Evolutionary conservation across 2,797 vertebrate species (phyloP), one percentile per base, ranked within the genome.

Genomic region (Siniperca obscura): DNA sequence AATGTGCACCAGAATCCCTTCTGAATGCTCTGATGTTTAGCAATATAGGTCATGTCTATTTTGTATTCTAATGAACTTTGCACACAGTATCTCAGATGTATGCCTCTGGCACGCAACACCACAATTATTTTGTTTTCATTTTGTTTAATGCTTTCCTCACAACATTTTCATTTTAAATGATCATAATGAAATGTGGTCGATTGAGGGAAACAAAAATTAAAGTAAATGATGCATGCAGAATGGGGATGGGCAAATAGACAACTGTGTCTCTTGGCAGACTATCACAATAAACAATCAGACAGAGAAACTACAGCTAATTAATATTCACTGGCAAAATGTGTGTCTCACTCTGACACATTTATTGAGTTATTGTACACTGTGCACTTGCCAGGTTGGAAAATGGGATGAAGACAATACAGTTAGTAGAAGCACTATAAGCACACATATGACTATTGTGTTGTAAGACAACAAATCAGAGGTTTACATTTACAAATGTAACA

Each of bases 261-360:
- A 90, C 62, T 64, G 81, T 84, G 88, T 89, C 81, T 91, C 83
- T 83, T 88, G 86, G 87, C 89, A 87, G 91, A 87, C 81, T 84
- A 85, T 86, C 89, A 84, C 76, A 82, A 78, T 56, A 67, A 83
- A 92, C 87, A 91, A 93, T 88, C 89, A 88, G 84, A 85, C 67
- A 17, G 81, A 87, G 60, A 89, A 91, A 92, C 87, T 90, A 90
- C 80, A 82, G 84, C 85, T 91, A 85, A 93, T 94, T 93, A 88
- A 93, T 93, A 94, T 95, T 94, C 90, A 82, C 82, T 87, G 90
- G 80, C 84, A 87, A 88, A 88, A 86, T 85, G 81, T 81, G 82
- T 76, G 81, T 85, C 85, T 92, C 84, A 81, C 86, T 86, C 90
- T 85, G 91, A 92, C 89, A 90, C 89, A 80, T 93, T 90, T 89